Evolutionary conservation across 2,888 invertebrate species (phyloP), one percentile per base, ranked within the genome.

Genomic region (Apodemia mormo): DNA sequence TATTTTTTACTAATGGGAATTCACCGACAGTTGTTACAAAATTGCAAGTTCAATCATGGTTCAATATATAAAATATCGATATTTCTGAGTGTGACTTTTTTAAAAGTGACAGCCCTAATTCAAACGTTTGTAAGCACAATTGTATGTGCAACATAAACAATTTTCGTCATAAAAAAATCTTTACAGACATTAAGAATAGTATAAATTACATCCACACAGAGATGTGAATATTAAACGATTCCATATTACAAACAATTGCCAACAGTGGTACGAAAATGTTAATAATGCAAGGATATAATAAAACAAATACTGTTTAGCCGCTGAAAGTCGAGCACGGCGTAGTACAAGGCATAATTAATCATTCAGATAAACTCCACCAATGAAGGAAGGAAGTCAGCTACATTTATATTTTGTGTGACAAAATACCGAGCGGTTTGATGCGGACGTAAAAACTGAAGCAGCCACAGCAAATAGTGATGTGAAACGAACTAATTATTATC

Each of bases 351-450:
- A 85, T 87, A 87, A 92, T 93, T 89, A 93, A 91, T 93, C 92
- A 93, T 82, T 85, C 81, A 87, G 92, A 93, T 93, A 92, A 88
- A 86, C 88, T 84, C 85, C 83, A 80, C 89, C 91, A 88, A 92
- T 92, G 92, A 89, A 88, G 92, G 92, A 92, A 92, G 91, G 92
- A 92, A 92, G 88, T 89, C 79, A 81, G 88, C 88, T 83, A 90
- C 90, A 86, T 93, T 92, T 92, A 92, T 92, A 92, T 93, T 92
- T 91, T 92, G 92, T 93, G 88, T 92, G 92, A 93, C 92, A 93
- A 93, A 93, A 93, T 92, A 89, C 90, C 89, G 87, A 85, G 86
- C 89, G 84, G 90, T 92, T 92, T 92, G 92, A 92, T 91, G 90
- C 90, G 89, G 88, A 89, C 89, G 86, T 89, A 93, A 93, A 92